phyloP scores from a whole-genome alignment of 2,888 invertebrate species.

The Perizoma affinitatum region DNA sequence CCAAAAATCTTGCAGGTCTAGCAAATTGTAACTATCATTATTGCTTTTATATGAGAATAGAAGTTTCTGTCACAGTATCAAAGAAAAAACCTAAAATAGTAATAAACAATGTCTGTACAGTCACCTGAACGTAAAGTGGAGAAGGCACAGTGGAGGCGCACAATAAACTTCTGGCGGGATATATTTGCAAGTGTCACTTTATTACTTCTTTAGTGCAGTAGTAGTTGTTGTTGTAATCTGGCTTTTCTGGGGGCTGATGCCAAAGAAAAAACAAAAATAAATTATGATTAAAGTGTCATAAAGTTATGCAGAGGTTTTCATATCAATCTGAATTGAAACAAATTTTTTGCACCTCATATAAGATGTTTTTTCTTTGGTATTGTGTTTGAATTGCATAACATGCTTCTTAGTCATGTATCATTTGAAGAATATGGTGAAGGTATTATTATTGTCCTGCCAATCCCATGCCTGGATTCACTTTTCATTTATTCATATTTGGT shows the following conservation, averaged over 20 bases:
- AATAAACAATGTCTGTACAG: conserved; percentile 56
- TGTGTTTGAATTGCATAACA: conserved; percentile 51
- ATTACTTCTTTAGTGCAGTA: conserved; percentile 12
- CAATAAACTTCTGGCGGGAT: conserved; percentile 83
- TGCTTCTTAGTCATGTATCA: neutral
- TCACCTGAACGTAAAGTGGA: conserved; percentile 79
- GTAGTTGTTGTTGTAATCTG: conserved; percentile 16
- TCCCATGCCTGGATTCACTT: too few species aligned
- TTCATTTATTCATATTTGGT: too few species aligned
- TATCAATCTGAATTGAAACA: too few species aligned
- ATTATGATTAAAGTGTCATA: neutral
- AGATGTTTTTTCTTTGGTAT: conserved; percentile 77
- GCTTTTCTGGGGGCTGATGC: conserved; percentile 27
- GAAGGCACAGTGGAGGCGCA: conserved; percentile 83
- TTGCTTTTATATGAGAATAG: neutral
- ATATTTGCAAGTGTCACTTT: conserved; percentile 82
- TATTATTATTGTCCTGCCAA: too few species aligned
- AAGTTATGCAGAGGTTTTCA: too few species aligned
- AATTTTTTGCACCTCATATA: neutral
- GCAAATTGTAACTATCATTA: neutral
- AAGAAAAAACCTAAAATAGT: conserved; percentile 54
- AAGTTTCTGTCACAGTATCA: conserved; percentile 56
- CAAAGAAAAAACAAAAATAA: conserved; percentile 68
- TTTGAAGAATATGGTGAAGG: too few species aligned
- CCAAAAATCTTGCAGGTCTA: too few species aligned